phyloP scores from a whole-genome alignment of 2,888 invertebrate species.

The Dexiosoma caninum region DNA sequence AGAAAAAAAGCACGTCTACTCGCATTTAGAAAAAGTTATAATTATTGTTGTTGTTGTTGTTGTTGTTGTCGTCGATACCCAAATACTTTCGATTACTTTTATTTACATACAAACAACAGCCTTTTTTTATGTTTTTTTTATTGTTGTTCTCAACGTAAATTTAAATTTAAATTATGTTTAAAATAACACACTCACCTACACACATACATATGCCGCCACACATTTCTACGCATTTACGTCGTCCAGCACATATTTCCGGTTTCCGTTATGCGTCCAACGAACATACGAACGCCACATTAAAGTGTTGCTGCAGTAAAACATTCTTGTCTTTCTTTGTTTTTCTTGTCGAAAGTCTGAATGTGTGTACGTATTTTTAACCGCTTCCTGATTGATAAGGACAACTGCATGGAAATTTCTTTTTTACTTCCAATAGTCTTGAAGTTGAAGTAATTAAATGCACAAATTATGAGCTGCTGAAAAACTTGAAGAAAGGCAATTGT shows the following conservation, averaged over 20 bases:
- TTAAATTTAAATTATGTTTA: neutral
- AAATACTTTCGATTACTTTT: neutral
- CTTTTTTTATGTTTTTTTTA: neutral
- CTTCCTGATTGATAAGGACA: too few species aligned
- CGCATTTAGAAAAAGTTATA: too few species aligned
- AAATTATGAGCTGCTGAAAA: too few species aligned
- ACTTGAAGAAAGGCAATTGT: too few species aligned
- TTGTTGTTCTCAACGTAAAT: neutral
- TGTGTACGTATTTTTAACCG: too few species aligned
- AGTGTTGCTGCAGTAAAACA: slow-evolving; percentile 13
- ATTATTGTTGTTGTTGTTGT: too few species aligned
- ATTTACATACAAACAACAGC: neutral
- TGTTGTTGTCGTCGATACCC: too few species aligned
- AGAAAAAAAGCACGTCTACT: too few species aligned
- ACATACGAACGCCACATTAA: slow-evolving; percentile 34
- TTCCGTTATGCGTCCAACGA: slow-evolving; percentile 64
- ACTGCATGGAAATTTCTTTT: too few species aligned
- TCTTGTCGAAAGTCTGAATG: too few species aligned
- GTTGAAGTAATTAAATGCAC: too few species aligned
- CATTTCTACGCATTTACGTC: neutral
- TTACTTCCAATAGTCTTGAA: too few species aligned
- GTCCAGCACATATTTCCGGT: slow-evolving; percentile 62
- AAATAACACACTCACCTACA: neutral
- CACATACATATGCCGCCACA: neutral
- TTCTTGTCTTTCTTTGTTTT: neutral